Percentiles rank a stretch among this genome's conserved stretches.
These are phyloP conservation scores for Bettongia penicillata DNA, from an alignment of 2,113 vertebrate genomes.

Conservation along the genomic window DNA sequence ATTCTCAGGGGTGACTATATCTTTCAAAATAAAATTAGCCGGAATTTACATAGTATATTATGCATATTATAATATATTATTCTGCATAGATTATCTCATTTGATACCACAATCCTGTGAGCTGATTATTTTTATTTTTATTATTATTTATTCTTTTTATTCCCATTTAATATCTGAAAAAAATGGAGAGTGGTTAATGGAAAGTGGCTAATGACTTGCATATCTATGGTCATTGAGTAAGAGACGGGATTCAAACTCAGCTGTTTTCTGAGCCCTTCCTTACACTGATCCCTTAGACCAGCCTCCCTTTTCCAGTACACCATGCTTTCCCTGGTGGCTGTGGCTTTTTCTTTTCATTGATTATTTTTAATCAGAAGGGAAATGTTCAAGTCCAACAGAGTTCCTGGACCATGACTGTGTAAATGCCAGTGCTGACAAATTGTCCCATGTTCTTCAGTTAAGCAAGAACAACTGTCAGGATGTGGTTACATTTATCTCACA, in stretches of 20 bases:
- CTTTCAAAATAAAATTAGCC: not conserved
- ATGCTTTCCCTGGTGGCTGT: not conserved
- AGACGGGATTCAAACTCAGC: not conserved
- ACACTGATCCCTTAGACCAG: not conserved
- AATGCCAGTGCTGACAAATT: slow-evolving; percentile 56
- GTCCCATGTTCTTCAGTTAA: not conserved
- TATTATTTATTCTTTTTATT: not conserved
- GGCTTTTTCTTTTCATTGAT: slow-evolving; percentile 10
- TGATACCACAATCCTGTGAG: not conserved
- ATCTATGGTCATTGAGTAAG: not conserved
- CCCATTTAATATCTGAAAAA: not conserved
- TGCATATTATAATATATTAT: not conserved
- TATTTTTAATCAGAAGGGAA: slow-evolving; percentile 59
- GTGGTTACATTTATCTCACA: slow-evolving; percentile 22
- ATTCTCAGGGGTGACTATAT: not conserved
- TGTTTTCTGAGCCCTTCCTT: not conserved
- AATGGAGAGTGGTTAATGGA: not conserved
- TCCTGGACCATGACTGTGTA: not conserved
- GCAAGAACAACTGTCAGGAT: slow-evolving; percentile 54
- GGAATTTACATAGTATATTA: not conserved
- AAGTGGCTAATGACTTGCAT: not conserved
- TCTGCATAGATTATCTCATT: not conserved
- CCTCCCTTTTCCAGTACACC: not conserved
- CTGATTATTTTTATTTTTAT: not conserved
- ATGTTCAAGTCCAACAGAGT: not conserved